Percentiles rank a stretch among this genome's conserved stretches.
Evolutionary conservation across 2,888 invertebrate species (phyloP).

Genomic region (Pollenia griseotomentosa): DNA sequence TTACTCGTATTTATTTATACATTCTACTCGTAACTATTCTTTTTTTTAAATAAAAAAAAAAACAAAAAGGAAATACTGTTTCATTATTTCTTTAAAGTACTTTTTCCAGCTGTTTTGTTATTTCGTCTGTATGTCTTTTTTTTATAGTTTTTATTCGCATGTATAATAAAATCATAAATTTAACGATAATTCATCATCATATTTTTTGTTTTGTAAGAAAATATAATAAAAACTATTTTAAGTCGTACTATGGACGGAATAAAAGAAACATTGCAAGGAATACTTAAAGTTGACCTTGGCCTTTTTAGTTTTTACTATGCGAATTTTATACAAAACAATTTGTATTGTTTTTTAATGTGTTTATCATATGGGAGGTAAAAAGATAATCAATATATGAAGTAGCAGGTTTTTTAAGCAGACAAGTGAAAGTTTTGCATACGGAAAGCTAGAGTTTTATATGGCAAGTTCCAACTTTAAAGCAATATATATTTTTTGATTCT

Average conservation of each 20-base stretch:
- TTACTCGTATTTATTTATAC: neutral
- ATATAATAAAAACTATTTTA: constrained; percentile 4
- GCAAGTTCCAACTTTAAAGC: too few relatives aligned
- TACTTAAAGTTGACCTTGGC: constrained; percentile 26
- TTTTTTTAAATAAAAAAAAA: neutral
- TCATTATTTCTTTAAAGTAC: neutral
- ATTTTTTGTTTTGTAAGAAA: neutral
- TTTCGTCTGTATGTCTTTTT: neutral
- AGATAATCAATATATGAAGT: constrained; percentile 25
- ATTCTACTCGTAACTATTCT: neutral
- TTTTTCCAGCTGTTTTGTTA: neutral
- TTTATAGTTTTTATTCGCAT: constrained; percentile 8
- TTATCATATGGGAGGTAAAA: neutral
- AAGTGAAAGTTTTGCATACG: too few relatives aligned
- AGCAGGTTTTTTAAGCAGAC: neutral
- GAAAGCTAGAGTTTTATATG: too few relatives aligned
- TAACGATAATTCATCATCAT: constrained; percentile 42
- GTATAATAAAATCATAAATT: constrained; percentile 14
- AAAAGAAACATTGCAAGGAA: constrained; percentile 1
- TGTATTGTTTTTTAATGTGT: neutral
- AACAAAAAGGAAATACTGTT: constrained; percentile 29
- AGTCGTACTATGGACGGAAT: neutral
- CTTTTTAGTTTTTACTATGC: neutral
- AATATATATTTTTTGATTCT: too few relatives aligned
- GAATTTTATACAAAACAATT: neutral